A percentile compares a stretch with the other conserved stretches of the same genome.
These are phyloP conservation scores for Malacoraja senta DNA, from an alignment of 2,797 vertebrate species.

Conservation along the genomic window DNA sequence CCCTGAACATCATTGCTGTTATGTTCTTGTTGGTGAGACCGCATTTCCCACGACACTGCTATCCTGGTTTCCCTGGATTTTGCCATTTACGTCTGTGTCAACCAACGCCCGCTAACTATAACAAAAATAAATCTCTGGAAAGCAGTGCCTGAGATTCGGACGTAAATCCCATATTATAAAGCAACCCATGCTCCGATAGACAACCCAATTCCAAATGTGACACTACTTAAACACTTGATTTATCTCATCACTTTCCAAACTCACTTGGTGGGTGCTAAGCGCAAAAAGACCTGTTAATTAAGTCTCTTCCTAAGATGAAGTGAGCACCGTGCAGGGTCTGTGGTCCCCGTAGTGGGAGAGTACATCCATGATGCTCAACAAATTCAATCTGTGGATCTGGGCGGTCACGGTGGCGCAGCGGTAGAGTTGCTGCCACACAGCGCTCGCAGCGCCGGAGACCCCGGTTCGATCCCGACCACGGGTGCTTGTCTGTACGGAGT, in stretches of 20 bases:
- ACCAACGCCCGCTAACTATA: not conserved
- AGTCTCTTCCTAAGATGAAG: not conserved
- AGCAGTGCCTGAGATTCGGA: not conserved
- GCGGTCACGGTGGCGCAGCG: too few relatives aligned
- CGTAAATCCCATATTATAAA: not conserved
- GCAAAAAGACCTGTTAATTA: not conserved
- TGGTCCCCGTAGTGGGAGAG: not conserved
- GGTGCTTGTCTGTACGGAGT: too few relatives aligned
- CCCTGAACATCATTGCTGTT: too few relatives aligned
- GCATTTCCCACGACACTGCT: not conserved
- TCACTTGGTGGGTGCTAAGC: not conserved
- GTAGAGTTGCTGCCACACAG: too few relatives aligned
- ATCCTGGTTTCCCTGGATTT: not conserved
- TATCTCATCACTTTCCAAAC: not conserved
- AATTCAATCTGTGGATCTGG: not conserved
- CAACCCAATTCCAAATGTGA: slow-evolving; percentile 10
- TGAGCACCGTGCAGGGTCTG: not conserved
- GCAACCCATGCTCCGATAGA: not conserved
- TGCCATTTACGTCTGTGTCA: too few relatives aligned
- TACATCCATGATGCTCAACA: not conserved
- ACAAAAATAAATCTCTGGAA: not conserved
- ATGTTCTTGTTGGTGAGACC: too few relatives aligned
- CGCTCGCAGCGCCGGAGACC: too few relatives aligned
- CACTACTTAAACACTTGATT: slow-evolving; percentile 1
- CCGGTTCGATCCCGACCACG: too few relatives aligned